phyloP scores from a whole-genome alignment of 1,140 invertebrate genomes.

The Pachyrhynchus sulphureomaculatus region DNA sequence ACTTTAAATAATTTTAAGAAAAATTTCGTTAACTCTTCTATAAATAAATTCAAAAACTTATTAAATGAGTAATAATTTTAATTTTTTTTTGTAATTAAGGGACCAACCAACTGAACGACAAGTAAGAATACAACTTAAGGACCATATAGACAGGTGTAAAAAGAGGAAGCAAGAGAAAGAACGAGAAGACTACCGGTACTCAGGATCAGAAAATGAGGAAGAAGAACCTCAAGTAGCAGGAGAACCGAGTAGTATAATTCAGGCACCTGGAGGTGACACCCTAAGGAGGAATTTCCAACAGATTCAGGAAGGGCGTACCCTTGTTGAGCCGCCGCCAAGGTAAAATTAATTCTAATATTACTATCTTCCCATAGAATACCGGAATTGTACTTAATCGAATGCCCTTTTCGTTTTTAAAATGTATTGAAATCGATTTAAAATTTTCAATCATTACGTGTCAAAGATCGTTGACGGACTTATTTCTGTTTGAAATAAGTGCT shows the following conservation, averaged over 20 bases:
- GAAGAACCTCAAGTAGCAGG: slow-evolving; percentile 81
- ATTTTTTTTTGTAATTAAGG: slow-evolving; percentile 48
- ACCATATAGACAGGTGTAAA: slow-evolving; percentile 97
- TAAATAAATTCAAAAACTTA: too few species aligned
- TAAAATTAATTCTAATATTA: background rate
- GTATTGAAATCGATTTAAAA: too few species aligned
- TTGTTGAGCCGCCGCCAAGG: slow-evolving; percentile 51
- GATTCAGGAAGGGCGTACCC: slow-evolving; percentile 84
- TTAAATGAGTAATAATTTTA: too few species aligned
- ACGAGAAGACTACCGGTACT: slow-evolving; percentile 80
- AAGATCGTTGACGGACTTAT: too few species aligned
- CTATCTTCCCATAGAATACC: background rate
- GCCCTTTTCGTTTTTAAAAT: too few species aligned
- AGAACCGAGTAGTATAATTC: slow-evolving; percentile 87
- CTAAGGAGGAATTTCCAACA: slow-evolving; percentile 95
- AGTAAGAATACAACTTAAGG: slow-evolving; percentile 97
- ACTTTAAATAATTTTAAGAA: too few species aligned
- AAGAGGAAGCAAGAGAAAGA: slow-evolving; percentile 91
- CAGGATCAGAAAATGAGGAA: slow-evolving; percentile 86
- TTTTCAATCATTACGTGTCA: too few species aligned
- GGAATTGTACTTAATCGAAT: background rate
- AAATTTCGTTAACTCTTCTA: too few species aligned
- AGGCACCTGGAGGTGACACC: slow-evolving; percentile 86
- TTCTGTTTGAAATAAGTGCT: too few species aligned
- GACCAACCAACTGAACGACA: slow-evolving; percentile 98